These are phyloP conservation scores for Apotomis turbidana DNA, from an alignment of 2,888 invertebrate species.

Conservation along the genomic window DNA sequence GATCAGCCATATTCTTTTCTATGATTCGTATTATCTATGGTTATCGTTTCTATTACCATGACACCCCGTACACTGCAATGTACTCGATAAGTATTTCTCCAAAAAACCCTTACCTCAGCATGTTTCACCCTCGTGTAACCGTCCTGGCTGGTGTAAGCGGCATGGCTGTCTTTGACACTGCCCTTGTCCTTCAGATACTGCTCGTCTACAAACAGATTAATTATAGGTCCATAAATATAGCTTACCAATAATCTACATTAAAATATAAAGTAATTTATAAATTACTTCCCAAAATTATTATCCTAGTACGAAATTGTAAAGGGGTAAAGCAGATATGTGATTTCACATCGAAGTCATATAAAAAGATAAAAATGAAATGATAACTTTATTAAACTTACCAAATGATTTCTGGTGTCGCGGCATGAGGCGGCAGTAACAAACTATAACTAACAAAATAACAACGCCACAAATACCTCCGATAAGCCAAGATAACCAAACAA, in stretches of 20 bases:
- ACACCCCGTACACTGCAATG: too few relatives aligned
- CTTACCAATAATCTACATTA: too few relatives aligned
- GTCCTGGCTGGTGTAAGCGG: constrained; percentile 67
- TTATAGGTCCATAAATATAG: too few relatives aligned
- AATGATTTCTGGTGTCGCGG: constrained; percentile 87
- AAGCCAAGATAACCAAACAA: constrained; percentile 83
- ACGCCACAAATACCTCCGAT: constrained; percentile 86
- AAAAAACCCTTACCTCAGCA: constrained; percentile 62
- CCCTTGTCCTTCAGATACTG: constrained; percentile 76
- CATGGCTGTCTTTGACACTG: constrained; percentile 74
- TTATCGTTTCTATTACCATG: too few relatives aligned
- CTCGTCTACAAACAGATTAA: constrained; percentile 65
- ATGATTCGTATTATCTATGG: too few relatives aligned
- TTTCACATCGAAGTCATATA: too few relatives aligned
- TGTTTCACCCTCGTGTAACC: constrained; percentile 69
- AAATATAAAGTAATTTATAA: too few relatives aligned
- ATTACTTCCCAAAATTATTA: too few relatives aligned
- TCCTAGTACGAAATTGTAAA: too few relatives aligned
- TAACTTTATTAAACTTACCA: constrained; percentile 72
- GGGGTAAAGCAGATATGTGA: too few relatives aligned
- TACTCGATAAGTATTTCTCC: not conserved
- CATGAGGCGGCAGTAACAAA: constrained; percentile 88
- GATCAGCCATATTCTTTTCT: too few relatives aligned
- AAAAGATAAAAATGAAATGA: not conserved
- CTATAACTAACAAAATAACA: constrained; percentile 85